A percentile compares a stretch with the other conserved stretches of the same genome.
Conservation (phyloP, 2,797 vertebrate genomes). For the Pseudocheirus occidentalis region DNA sequence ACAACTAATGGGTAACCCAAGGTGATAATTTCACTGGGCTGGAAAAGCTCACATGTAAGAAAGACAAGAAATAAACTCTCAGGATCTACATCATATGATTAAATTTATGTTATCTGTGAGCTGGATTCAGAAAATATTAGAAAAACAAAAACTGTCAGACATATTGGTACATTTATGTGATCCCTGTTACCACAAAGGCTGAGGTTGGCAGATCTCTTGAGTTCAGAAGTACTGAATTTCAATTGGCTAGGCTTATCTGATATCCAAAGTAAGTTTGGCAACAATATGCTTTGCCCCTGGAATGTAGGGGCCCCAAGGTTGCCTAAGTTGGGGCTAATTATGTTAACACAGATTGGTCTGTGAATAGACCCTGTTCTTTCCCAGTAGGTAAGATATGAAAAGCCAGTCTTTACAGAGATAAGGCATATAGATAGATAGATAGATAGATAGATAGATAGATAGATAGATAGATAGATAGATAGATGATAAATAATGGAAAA, state of each 20-base stretch:
- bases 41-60: neutral
- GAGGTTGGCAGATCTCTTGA: neutral
- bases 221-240: neutral
- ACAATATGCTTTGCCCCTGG: neutral
- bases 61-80: neutral
- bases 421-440: neutral
- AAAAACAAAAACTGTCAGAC: neutral
- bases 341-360: neutral
- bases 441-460: neutral
- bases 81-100: neutral
- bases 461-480: neutral
- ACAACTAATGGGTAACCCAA: neutral
- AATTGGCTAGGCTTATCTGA: neutral
- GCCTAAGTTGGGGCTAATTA: neutral
- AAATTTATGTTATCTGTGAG: neutral
- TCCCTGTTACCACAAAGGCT: neutral
- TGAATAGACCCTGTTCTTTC: neutral
- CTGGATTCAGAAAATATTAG: neutral
- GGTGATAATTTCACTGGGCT: neutral
- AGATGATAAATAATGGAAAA: neutral
- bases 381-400: neutral
- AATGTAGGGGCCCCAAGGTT: neutral
- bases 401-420: neutral
- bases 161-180: neutral
- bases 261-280: neutral